These are phyloP conservation scores for Epicauta chinensis DNA, from an alignment of 1,140 invertebrate species.

Conservation along the genomic window DNA sequence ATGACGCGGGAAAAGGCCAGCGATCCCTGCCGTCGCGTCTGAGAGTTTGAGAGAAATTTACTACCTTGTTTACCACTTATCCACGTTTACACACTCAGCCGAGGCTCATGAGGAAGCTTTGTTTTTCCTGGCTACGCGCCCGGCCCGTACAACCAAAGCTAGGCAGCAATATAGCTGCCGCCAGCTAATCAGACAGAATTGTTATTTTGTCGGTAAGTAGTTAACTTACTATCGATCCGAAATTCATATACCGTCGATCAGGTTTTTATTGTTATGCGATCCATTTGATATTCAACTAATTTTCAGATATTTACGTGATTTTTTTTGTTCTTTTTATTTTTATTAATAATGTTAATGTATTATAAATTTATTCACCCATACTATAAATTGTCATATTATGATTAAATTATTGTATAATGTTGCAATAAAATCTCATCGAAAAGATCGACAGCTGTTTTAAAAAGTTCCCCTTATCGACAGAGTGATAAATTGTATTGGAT, in stretches of 20 bases:
- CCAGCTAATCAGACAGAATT: constrained; percentile 35
- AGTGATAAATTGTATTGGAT: constrained; percentile 33
- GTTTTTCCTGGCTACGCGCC: constrained; percentile 39
- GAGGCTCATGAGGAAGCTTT: constrained; percentile 33
- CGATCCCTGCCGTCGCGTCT: constrained; percentile 29
- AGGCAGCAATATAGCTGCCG: constrained; percentile 19
- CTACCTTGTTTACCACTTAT: constrained; percentile 46
- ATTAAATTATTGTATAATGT: too few relatives aligned
- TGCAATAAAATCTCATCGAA: too few relatives aligned
- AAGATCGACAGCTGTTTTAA: too few relatives aligned
- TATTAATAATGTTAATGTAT: too few relatives aligned
- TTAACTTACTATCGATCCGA: constrained; percentile 29
- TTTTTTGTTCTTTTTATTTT: too few relatives aligned
- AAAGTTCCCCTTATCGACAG: constrained; percentile 16
- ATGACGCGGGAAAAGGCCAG: constrained; percentile 20
- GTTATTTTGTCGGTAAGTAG: constrained; percentile 32
- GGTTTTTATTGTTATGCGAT: too few relatives aligned
- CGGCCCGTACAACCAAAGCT: constrained; percentile 17
- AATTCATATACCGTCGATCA: constrained; percentile 7
- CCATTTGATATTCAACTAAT: too few relatives aligned
- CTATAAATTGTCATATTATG: too few relatives aligned
- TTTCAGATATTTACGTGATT: too few relatives aligned
- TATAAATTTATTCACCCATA: too few relatives aligned
- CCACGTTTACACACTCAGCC: constrained; percentile 43
- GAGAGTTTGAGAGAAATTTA: constrained; percentile 38